phyloP scores from a whole-genome alignment of 2,113 vertebrate species.

The Variabilichromis moorii region DNA sequence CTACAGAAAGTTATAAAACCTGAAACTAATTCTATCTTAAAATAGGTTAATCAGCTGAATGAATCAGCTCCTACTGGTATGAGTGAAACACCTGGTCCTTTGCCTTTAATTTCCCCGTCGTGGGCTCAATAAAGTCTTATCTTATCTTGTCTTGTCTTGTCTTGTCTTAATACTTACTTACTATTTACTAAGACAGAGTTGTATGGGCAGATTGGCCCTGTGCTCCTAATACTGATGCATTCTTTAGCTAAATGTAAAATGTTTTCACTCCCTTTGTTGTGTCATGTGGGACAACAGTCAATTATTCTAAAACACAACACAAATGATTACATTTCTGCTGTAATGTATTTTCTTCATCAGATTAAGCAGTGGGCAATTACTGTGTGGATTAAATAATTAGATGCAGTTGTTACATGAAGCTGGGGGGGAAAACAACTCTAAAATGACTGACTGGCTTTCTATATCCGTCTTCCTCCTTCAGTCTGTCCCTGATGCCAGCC shows the following conservation, averaged over 20 bases:
- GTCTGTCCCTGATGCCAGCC: conserved; percentile 81
- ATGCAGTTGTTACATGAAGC: background rate
- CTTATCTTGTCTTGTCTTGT: background rate
- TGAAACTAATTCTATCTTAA: background rate
- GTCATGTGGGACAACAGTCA: background rate
- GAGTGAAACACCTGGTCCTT: background rate
- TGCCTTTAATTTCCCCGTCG: background rate
- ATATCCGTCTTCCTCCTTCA: conserved; percentile 30
- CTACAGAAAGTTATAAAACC: background rate
- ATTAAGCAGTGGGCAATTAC: background rate
- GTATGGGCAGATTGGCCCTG: background rate
- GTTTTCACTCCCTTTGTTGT: background rate
- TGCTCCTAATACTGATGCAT: background rate
- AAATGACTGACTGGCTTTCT: background rate
- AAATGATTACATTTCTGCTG: background rate
- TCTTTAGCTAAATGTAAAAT: background rate
- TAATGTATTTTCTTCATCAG: background rate
- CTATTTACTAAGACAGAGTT: background rate
- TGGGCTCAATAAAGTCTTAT: background rate
- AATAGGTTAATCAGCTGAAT: background rate
- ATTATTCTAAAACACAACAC: background rate
- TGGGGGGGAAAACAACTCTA: background rate
- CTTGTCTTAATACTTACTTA: background rate
- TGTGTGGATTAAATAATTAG: background rate
- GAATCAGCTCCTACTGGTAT: background rate